phyloP scores from a whole-genome alignment of 2,113 vertebrate genomes.

The Xiphophorus couchianus region DNA sequence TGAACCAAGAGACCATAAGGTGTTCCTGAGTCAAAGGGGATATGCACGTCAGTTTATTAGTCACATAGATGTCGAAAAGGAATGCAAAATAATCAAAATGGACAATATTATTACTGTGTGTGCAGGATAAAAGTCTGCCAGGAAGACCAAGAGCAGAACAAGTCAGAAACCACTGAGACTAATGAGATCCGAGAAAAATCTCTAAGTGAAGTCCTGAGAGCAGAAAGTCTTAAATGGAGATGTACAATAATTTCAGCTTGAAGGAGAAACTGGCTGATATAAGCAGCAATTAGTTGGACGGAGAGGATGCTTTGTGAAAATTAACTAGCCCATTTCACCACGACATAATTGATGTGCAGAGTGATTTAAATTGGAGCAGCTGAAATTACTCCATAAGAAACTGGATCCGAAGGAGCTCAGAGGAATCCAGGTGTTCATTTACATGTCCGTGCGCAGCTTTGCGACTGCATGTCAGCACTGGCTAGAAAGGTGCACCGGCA shows the following conservation, averaged over 20 bases:
- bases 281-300: constrained; percentile 73
- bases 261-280: constrained; percentile 65
- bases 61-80: background rate
- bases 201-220: constrained; percentile 45
- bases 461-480: constrained; percentile 38
- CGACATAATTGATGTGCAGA: constrained; percentile 72
- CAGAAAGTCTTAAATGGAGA: constrained; percentile 52
- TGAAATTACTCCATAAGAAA: constrained; percentile 58
- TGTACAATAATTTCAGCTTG: constrained; percentile 64
- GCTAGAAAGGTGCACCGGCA: constrained; percentile 42
- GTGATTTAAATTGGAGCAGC: constrained; percentile 68
- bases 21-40: too few species aligned
- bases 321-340: constrained; percentile 73
- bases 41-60: too few species aligned
- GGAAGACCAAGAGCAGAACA: constrained; percentile 29
- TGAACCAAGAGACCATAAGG: too few species aligned
- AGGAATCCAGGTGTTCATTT: constrained; percentile 79
- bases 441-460: constrained; percentile 58
- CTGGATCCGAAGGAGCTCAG: constrained; percentile 49
- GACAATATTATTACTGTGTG: background rate
- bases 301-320: constrained; percentile 74
- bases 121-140: background rate
- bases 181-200: constrained; percentile 57
- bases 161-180: constrained; percentile 40
- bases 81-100: background rate